Conservation (phyloP, 2,888 invertebrate genomes). For the Strigamia crassipes region DNA sequence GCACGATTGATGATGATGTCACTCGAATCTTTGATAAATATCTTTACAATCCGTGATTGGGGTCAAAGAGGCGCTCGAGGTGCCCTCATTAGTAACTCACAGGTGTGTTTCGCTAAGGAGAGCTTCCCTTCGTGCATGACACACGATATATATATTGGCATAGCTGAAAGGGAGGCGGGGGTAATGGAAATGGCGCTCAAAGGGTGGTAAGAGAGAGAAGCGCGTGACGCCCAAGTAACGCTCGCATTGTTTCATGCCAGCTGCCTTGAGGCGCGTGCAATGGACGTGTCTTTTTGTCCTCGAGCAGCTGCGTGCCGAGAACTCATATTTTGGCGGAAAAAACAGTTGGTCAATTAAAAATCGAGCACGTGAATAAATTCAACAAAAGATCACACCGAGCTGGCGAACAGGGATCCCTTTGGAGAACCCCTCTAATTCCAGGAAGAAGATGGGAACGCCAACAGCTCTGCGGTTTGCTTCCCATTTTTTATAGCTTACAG, state of each 20-base stretch:
- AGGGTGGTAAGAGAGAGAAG: constrained; percentile 25
- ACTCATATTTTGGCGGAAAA: constrained; percentile 23
- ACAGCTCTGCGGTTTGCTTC: constrained; percentile 40
- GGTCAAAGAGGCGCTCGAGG: constrained; percentile 34
- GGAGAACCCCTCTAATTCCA: not conserved
- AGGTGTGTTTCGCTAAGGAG: constrained; percentile 39
- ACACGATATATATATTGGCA: not conserved
- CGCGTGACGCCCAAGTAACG: constrained; percentile 22
- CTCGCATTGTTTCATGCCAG: constrained; percentile 38
- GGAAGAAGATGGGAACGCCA: constrained; percentile 36
- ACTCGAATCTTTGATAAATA: constrained; percentile 33
- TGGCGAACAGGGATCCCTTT: not conserved
- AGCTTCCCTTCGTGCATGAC: not conserved
- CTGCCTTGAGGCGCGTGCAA: constrained; percentile 36
- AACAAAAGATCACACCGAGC: not conserved
- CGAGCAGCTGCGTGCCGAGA: not conserved
- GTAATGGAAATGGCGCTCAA: constrained; percentile 29
- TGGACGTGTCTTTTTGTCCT: constrained; percentile 19
- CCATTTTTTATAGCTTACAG: constrained; percentile 14
- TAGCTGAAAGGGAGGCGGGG: not conserved
- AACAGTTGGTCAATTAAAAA: constrained; percentile 25
- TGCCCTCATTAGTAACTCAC: constrained; percentile 24
- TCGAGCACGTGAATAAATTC: constrained; percentile 25
- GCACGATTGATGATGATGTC: constrained; percentile 40
- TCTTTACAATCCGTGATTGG: constrained; percentile 28